Evolutionary conservation across 2,113 vertebrate species (phyloP).

Genomic region (Colius striatus): DNA sequence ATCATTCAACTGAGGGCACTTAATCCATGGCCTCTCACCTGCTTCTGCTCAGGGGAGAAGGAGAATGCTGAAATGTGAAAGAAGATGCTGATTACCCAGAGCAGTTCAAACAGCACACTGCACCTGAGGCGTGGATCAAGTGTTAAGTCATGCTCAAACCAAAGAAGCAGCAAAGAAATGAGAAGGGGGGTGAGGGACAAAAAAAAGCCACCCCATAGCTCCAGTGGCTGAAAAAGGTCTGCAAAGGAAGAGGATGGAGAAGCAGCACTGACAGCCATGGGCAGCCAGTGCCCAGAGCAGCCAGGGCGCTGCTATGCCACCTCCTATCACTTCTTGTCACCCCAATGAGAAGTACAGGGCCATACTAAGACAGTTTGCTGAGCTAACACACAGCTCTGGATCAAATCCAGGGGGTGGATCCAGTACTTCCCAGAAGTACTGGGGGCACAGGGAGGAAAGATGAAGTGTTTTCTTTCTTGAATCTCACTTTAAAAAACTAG

Average conservation of each 20-base stretch:
- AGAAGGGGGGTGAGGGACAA: neutral
- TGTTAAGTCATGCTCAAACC: neutral
- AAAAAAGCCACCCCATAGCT: neutral
- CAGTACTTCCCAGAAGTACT: neutral
- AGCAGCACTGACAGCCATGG: neutral
- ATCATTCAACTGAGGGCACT: neutral
- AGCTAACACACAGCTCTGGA: neutral
- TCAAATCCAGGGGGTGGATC: neutral
- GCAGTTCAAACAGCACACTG: neutral
- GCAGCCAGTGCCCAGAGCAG: neutral
- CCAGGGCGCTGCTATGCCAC: neutral
- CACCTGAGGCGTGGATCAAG: too few species aligned
- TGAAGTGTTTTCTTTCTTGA: neutral
- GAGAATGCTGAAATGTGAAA: neutral
- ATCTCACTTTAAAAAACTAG: neutral
- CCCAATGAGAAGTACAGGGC: rapidly evolving
- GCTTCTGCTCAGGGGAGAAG: neutral
- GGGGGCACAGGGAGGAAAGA: neutral
- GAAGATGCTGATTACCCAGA: neutral
- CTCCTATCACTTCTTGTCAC: neutral
- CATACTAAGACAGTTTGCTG: neutral
- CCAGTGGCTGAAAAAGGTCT: rapidly evolving
- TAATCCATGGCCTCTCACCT: neutral
- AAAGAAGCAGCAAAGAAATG: neutral
- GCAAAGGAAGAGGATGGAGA: neutral